Evolutionary conservation across 2,888 invertebrate genomes (phyloP).

Genomic region (Magallana nippona): DNA sequence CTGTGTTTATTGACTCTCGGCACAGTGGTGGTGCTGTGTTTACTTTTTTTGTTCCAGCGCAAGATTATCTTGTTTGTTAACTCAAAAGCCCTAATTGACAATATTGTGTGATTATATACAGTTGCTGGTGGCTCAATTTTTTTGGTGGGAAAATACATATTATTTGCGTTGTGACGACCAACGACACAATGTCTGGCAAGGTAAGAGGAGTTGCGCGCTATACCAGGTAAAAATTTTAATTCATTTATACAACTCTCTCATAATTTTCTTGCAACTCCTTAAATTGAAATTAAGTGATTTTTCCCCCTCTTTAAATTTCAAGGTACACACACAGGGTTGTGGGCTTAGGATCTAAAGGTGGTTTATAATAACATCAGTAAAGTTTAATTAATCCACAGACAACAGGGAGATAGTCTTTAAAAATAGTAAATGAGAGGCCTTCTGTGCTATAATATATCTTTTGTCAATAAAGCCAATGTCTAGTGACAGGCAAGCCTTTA

Average conservation of each 20-base stretch:
- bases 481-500: constrained; percentile 26
- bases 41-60: constrained; percentile 1
- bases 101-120: constrained; percentile 14
- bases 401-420: background rate
- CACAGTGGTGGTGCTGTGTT: background rate
- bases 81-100: constrained; percentile 4
- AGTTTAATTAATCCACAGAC: constrained; percentile 3
- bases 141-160: constrained; percentile 7
- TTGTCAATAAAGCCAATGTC: constrained; percentile 21
- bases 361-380: background rate
- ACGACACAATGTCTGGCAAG: background rate
- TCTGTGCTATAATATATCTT: constrained; percentile 27
- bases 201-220: background rate
- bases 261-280: background rate
- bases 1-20: constrained; percentile 3
- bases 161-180: background rate
- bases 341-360: background rate
- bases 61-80: constrained; percentile 13
- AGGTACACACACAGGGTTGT: background rate
- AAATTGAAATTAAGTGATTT: constrained; percentile 3
- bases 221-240: constrained; percentile 5
- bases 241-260: background rate
- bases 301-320: background rate
- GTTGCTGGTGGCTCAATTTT: background rate
- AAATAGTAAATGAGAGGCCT: constrained; percentile 7